Base-by-base conservation (phyloP, 2,797 vertebrate genomes). In the Atherinosoma microstoma region DNA sequence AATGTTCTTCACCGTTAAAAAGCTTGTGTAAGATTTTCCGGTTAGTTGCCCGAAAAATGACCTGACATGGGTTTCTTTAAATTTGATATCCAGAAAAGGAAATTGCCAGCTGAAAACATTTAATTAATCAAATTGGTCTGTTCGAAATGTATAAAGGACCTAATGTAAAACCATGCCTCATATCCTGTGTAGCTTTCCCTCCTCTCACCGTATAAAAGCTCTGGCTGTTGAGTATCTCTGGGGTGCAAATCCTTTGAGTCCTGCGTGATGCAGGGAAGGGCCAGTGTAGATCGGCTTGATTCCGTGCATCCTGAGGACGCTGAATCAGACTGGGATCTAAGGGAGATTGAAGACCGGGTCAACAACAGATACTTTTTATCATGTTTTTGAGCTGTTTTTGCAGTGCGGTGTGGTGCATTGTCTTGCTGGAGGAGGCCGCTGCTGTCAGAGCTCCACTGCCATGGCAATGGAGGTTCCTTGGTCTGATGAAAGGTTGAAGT, bases 21-120 rank as follows among this genome's bases (percentile, higher is more conserved):
- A 8, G 36, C 2, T 68, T 73, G 64, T 62, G 20, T 47, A 53
- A 76, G 49, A 10, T 9, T 16, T 22, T 45, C 40, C 6, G 18
- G 2, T 22, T 24, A 45, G 20, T 51, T 49, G 40, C 47, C 42
- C 24, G n/a, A 22, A n/a, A 35, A 35, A 40, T 40, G 13, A 40
- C 13, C 38, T 40, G 13, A 40, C 38, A 16, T 16, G 15, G 38
- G 1, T 40, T 40, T 40, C 15, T 34, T 32, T 58, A 18, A 58
- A 35, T 34, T 34, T 12, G 20, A 35, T 35, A 35, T 60, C 9
- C n/a, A 36, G 18, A 24, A 38, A 15, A 59, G n/a, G 45, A 24
- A 38, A 38, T 8, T 4, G 12, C 10, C n/a, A 60, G 18, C 35
- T 38, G n/a, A 38, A 24, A 47, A 47, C 45, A 20, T 47, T 47